Percentiles rank a stretch among this genome's conserved stretches.
Evolutionary conservation across 2,888 invertebrate species (phyloP).

Genomic region (Leptopilina myrica): DNA sequence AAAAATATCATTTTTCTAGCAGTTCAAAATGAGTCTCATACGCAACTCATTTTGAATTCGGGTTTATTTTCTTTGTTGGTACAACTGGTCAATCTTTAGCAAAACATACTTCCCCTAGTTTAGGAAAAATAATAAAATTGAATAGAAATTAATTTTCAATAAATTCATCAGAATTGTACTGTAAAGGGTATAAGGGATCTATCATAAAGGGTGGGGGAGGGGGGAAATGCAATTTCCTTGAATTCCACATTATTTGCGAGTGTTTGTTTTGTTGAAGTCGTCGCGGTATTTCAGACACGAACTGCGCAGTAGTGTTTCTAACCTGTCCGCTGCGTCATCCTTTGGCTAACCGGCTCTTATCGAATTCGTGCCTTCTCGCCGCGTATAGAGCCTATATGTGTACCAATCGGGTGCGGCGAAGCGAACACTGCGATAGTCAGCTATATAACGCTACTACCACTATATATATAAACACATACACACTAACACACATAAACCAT

Average conservation of each 20-base stretch:
- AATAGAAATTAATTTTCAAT: no score
- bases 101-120: no score
- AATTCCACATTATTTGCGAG: neutral
- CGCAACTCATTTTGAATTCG: no score
- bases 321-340: constrained; percentile 59
- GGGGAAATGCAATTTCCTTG: constrained; percentile 5
- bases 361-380: constrained; percentile 63
- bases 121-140: no score
- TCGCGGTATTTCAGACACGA: constrained; percentile 47
- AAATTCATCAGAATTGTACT: no score
- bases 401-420: constrained; percentile 40
- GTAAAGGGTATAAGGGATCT: no score
- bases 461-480: neutral
- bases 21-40: no score
- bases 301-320: constrained; percentile 54
- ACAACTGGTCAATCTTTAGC: no score
- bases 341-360: constrained; percentile 62
- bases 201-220: no score
- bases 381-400: constrained; percentile 46
- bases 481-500: no score
- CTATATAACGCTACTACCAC: constrained; percentile 38
- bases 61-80: no score
- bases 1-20: no score
- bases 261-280: constrained; percentile 3
- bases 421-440: constrained; percentile 37